A percentile compares a stretch with the other conserved stretches of the same genome.
phyloP scores from a whole-genome alignment of 2,797 vertebrate species.

The Pyrrhura leucotis region DNA sequence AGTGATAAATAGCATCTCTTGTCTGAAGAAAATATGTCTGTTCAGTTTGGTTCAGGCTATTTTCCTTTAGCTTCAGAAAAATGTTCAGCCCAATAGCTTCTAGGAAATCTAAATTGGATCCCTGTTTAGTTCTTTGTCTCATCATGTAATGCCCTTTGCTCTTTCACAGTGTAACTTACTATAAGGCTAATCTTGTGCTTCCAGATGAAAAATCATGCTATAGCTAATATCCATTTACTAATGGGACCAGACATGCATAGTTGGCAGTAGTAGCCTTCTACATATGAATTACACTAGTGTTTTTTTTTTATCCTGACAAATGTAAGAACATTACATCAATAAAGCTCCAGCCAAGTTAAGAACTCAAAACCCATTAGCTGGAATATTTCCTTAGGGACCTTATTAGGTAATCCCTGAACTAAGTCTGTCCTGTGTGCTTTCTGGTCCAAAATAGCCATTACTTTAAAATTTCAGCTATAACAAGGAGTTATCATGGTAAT shows the following conservation, averaged over 20 bases:
- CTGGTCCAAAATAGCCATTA: conserved; percentile 7
- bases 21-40: background rate
- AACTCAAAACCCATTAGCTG: conserved; percentile 60
- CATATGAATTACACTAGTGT: background rate
- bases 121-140: background rate
- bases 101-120: background rate
- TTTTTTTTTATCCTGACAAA: background rate
- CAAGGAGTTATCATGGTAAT: background rate
- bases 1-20: background rate
- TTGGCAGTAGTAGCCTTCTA: background rate
- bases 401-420: conserved; percentile 55
- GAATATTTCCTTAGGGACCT: conserved; percentile 46
- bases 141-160: background rate
- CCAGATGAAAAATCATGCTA: background rate
- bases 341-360: conserved; percentile 40
- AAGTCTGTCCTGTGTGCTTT: conserved; percentile 31
- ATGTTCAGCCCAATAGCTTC: background rate
- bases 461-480: background rate
- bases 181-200: background rate
- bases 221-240: background rate
- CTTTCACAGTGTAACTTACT: background rate
- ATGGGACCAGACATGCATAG: background rate
- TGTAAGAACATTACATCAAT: conserved; percentile 22
- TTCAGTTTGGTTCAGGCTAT: background rate
- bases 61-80: conserved; percentile 1